phyloP scores from a whole-genome alignment of 92 coral and sea anemone species.

The Metridium senile region DNA sequence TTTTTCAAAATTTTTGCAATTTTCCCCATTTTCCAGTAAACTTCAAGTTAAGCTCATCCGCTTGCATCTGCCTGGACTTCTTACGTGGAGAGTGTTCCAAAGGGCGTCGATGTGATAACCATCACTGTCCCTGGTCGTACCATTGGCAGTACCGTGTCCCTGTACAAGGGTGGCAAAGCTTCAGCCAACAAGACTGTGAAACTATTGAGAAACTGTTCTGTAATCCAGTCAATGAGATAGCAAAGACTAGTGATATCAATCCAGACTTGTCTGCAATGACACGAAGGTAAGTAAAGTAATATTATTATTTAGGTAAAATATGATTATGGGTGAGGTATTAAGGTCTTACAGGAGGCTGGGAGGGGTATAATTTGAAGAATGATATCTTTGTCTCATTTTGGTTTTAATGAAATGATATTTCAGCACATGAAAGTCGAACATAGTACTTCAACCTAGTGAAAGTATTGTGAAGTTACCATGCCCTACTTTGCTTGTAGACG shows the following conservation, averaged over 20 bases:
- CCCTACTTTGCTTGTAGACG: too few relatives aligned
- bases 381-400: too few relatives aligned
- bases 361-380: too few relatives aligned
- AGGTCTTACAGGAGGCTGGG: too few relatives aligned
- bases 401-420: too few relatives aligned
- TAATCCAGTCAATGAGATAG: slow-evolving; percentile 58
- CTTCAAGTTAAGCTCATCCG: slow-evolving; percentile 52
- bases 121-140: slow-evolving; percentile 78
- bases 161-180: slow-evolving; percentile 70
- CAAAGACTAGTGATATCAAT: slow-evolving; percentile 55
- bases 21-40: slow-evolving; percentile 43
- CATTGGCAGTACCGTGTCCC: slow-evolving; percentile 86
- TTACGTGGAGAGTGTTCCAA: slow-evolving; percentile 59
- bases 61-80: slow-evolving; percentile 66
- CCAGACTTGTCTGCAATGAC: slow-evolving; percentile 39
- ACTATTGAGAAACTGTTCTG: slow-evolving; percentile 67
- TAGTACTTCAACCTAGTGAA: too few relatives aligned
- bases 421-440: too few relatives aligned
- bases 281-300: slow-evolving; percentile 29
- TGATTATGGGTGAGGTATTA: too few relatives aligned
- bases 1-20: background rate
- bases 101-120: slow-evolving; percentile 64
- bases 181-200: slow-evolving; percentile 39
- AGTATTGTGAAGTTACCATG: too few relatives aligned
- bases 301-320: too few relatives aligned